These are phyloP conservation scores for Plutella xylostella DNA, from an alignment of 2,888 invertebrate species.

Conservation along the genomic window DNA sequence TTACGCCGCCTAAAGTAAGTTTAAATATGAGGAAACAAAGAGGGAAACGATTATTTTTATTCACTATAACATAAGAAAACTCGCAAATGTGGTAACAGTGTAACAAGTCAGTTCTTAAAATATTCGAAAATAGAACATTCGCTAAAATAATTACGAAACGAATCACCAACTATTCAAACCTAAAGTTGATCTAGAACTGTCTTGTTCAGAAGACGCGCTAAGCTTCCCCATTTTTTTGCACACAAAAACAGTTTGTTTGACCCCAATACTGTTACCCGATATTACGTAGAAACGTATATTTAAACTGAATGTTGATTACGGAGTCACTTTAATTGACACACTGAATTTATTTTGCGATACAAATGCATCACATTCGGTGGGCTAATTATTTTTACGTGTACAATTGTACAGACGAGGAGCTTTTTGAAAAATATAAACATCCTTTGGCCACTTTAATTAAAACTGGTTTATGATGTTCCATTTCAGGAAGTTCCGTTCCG, in stretches of 20 bases:
- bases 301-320: too few species aligned
- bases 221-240: neutral
- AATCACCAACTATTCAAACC: neutral
- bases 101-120: neutral
- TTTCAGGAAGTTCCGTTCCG: too few species aligned
- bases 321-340: too few species aligned
- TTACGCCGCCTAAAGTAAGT: too few species aligned
- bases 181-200: slow-evolving; percentile 3
- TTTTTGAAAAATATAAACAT: too few species aligned
- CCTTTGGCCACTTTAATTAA: too few species aligned
- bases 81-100: slow-evolving; percentile 8
- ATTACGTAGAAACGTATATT: neutral
- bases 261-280: slow-evolving; percentile 2
- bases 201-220: neutral
- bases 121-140: neutral
- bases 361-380: too few species aligned
- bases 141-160: slow-evolving; percentile 5
- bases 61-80: slow-evolving; percentile 1
- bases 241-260: neutral
- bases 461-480: too few species aligned
- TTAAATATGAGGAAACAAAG: too few species aligned
- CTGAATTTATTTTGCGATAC: too few species aligned
- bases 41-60: neutral
- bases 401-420: too few species aligned
- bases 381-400: too few species aligned